phyloP scores from a whole-genome alignment of 2,113 vertebrate genomes.

The Paradisaea rubra region DNA sequence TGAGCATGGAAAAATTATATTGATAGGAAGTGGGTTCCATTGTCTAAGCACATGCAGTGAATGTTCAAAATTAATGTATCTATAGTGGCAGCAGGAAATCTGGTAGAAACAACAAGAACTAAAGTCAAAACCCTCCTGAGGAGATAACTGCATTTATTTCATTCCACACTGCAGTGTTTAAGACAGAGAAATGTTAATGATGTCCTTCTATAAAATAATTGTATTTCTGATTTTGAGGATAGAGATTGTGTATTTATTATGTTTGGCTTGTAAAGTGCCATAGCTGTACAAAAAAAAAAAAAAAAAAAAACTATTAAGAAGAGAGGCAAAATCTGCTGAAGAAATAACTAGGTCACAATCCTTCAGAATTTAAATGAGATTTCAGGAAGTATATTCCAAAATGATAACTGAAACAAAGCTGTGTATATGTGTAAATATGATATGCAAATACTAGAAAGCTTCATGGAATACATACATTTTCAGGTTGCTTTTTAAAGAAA shows the following conservation, averaged over 20 bases:
- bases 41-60: background rate
- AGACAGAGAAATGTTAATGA: background rate
- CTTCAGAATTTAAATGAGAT: constrained; percentile 34
- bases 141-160: background rate
- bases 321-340: background rate
- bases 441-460: background rate
- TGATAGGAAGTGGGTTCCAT: background rate
- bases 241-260: background rate
- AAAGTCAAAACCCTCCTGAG: background rate
- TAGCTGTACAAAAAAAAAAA: background rate
- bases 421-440: background rate
- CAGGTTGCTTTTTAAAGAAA: background rate
- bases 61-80: background rate
- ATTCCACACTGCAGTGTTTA: background rate
- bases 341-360: constrained; percentile 37
- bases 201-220: background rate
- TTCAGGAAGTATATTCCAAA: background rate
- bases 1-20: background rate
- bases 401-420: background rate
- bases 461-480: background rate
- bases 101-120: background rate
- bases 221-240: background rate
- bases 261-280: background rate
- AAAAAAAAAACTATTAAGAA: background rate
- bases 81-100: background rate